These are phyloP conservation scores for Episyrphus balteatus DNA, from an alignment of 1,140 invertebrate genomes.

Conservation along the genomic window DNA sequence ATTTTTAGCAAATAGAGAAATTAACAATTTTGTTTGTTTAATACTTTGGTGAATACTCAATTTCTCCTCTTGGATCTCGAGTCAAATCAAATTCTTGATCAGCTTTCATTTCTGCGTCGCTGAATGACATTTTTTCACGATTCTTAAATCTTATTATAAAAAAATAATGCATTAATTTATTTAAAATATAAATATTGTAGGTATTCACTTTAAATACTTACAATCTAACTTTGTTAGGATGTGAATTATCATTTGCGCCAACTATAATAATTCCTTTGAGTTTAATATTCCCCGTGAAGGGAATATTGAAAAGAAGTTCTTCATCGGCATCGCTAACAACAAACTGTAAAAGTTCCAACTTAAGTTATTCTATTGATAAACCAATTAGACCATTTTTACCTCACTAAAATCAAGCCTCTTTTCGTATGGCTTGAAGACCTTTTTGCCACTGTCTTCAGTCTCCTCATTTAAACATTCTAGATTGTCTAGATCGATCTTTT, in stretches of 20 bases:
- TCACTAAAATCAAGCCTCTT: constrained; percentile 55
- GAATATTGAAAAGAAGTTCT: constrained; percentile 90
- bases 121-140: constrained; percentile 85
- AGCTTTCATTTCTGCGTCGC: constrained; percentile 57
- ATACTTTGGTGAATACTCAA: constrained; percentile 87
- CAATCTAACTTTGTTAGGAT: constrained; percentile 79
- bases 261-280: constrained; percentile 85
- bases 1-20: not conserved
- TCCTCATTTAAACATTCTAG: constrained; percentile 85
- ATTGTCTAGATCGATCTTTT: constrained; percentile 83
- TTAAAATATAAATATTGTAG: not conserved
- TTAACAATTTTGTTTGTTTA: not conserved
- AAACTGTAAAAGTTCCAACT: constrained; percentile 49
- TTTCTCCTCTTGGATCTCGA: constrained; percentile 59
- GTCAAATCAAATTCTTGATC: constrained; percentile 90
- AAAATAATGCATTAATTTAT: constrained; percentile 3
- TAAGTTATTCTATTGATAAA: not conserved
- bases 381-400: constrained; percentile 7
- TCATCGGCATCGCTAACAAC: constrained; percentile 92
- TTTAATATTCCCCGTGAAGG: constrained; percentile 90
- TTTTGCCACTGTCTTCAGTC: constrained; percentile 71
- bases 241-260: constrained; percentile 71
- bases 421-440: constrained; percentile 89
- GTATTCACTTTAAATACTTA: constrained; percentile 42
- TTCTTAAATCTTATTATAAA: constrained; percentile 84